These are phyloP conservation scores for Halichoerus grypus DNA, from an alignment of 2,113 vertebrate genomes.

Conservation along the genomic window DNA sequence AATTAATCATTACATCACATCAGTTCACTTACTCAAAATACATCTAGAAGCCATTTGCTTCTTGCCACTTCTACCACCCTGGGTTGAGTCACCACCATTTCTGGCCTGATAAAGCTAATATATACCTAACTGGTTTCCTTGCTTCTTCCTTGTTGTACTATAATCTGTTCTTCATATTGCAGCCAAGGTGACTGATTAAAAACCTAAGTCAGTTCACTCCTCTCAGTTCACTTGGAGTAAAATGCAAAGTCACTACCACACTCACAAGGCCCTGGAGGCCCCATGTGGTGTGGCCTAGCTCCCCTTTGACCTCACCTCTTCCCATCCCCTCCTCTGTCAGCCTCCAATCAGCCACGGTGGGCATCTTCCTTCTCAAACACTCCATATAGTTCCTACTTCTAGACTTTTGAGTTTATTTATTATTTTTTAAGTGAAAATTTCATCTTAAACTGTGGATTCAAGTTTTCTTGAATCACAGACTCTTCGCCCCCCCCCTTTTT, in stretches of 20 bases:
- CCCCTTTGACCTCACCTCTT: background rate
- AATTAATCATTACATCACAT: background rate
- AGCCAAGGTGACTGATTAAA: conserved; percentile 43
- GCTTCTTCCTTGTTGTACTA: background rate
- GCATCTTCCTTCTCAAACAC: background rate
- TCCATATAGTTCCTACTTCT: background rate
- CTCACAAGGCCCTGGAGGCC: background rate
- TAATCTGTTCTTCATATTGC: background rate
- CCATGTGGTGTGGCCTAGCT: background rate
- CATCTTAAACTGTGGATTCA: background rate
- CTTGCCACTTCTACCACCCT: background rate
- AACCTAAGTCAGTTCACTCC: background rate
- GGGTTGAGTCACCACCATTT: background rate
- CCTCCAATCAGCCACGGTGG: background rate
- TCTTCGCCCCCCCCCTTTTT: background rate
- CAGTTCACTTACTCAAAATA: background rate
- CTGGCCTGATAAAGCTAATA: background rate
- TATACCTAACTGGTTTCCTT: background rate
- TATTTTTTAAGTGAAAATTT: conserved; percentile 37
- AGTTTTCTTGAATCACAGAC: background rate
- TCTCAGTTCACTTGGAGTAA: background rate
- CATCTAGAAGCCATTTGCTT: background rate
- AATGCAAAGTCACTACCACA: background rate
- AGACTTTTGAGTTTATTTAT: background rate
- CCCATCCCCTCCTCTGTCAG: background rate